Evolutionary conservation across 2,113 vertebrate species (phyloP).

Genomic region (Pachyramphus minor): DNA sequence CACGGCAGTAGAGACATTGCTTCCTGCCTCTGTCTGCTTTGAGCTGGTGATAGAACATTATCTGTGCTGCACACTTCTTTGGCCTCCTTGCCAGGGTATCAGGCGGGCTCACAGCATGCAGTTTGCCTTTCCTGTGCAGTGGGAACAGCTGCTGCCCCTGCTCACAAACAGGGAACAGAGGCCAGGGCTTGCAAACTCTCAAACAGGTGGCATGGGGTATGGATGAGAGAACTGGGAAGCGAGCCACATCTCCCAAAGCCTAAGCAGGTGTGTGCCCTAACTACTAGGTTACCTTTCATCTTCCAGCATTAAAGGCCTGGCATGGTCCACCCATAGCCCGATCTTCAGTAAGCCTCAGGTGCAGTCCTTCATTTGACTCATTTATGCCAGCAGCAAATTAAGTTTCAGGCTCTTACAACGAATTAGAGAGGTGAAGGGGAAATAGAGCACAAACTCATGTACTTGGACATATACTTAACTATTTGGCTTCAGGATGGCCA

Average conservation of each 20-base stretch:
- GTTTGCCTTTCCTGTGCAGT: neutral
- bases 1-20: neutral
- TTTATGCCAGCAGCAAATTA: neutral
- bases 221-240: neutral
- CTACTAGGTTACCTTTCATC: neutral
- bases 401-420: neutral
- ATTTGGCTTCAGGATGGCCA: neutral
- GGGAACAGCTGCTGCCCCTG: neutral
- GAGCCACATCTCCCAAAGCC: neutral
- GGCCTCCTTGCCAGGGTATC: neutral
- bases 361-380: neutral
- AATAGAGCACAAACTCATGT: neutral
- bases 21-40: constrained; percentile 15
- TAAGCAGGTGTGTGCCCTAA: neutral
- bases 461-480: neutral
- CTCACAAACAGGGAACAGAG: neutral
- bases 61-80: neutral
- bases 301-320: neutral
- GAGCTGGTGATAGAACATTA: neutral
- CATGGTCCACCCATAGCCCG: neutral
- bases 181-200: neutral
- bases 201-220: neutral
- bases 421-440: neutral
- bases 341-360: neutral
- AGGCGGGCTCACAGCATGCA: neutral